These are phyloP conservation scores for Plotosus lineatus DNA, from an alignment of 2,113 vertebrate species.

Conservation along the genomic window DNA sequence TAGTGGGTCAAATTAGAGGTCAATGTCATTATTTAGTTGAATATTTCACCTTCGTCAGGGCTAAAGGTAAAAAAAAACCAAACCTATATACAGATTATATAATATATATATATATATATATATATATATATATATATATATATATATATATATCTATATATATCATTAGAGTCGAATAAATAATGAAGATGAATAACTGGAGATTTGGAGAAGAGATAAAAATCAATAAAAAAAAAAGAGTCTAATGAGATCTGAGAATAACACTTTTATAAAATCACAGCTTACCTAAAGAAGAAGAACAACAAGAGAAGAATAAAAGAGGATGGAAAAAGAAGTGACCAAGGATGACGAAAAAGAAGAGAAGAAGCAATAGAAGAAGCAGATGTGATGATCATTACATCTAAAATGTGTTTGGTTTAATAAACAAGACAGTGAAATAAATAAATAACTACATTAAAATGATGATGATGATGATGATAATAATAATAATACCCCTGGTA, in stretches of 20 bases:
- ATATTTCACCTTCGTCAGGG: neutral
- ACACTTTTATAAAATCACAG: neutral
- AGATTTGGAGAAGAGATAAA: neutral
- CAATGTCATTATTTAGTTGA: neutral
- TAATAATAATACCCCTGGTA: too few species aligned
- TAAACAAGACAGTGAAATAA: too few species aligned
- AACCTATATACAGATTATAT: too few species aligned
- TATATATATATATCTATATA: too few species aligned
- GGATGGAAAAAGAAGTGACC: neutral
- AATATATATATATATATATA: too few species aligned
- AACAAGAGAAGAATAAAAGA: neutral
- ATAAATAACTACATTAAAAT: too few species aligned
- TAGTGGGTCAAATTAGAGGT: neutral
- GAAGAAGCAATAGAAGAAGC: neutral
- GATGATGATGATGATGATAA: too few species aligned
- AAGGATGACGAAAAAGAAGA: neutral
- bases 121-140: too few species aligned
- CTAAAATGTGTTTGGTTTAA: too few species aligned
- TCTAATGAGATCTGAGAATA: neutral
- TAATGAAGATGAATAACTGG: neutral
- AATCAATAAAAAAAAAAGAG: neutral
- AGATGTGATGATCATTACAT: too few species aligned
- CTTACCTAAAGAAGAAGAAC: neutral
- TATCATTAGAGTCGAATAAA: neutral
- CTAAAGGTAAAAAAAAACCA: neutral